phyloP scores from a whole-genome alignment of 2,113 vertebrate genomes.

The Sinocyclocheilus grahami region DNA sequence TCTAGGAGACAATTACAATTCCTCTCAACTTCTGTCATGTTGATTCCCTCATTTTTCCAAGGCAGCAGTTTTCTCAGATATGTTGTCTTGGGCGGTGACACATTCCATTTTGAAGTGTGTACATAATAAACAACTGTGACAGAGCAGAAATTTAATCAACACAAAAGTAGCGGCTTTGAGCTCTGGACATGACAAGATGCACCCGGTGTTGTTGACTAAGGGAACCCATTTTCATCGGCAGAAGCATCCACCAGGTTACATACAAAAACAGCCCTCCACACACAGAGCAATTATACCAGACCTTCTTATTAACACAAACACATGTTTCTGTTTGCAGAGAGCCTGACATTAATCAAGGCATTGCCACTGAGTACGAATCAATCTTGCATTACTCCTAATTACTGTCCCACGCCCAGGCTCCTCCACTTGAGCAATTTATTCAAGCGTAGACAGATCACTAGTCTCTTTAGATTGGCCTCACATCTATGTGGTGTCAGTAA shows the following conservation, averaged over 20 bases:
- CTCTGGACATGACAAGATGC: slow-evolving; percentile 60
- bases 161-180: slow-evolving; percentile 64
- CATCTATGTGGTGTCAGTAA: background rate
- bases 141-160: slow-evolving; percentile 62
- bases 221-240: slow-evolving; percentile 59
- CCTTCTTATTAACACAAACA: slow-evolving; percentile 66
- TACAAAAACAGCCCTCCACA: slow-evolving; percentile 55
- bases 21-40: slow-evolving; percentile 62
- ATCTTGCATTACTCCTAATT: slow-evolving; percentile 61
- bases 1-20: slow-evolving; percentile 64
- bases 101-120: slow-evolving; percentile 54
- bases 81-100: slow-evolving; percentile 41
- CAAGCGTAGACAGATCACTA: slow-evolving; percentile 47
- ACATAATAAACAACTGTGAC: slow-evolving; percentile 61
- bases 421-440: slow-evolving; percentile 54
- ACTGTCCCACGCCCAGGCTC: slow-evolving; percentile 54
- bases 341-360: slow-evolving; percentile 53
- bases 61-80: slow-evolving; percentile 56
- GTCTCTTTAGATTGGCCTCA: background rate
- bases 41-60: slow-evolving; percentile 54
- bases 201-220: slow-evolving; percentile 61
- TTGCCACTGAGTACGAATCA: slow-evolving; percentile 58
- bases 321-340: slow-evolving; percentile 52
- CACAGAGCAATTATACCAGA: slow-evolving; percentile 62
- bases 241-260: slow-evolving; percentile 61